Conservation (phyloP, 2,888 invertebrate species). For the Schizaphis graminum region DNA sequence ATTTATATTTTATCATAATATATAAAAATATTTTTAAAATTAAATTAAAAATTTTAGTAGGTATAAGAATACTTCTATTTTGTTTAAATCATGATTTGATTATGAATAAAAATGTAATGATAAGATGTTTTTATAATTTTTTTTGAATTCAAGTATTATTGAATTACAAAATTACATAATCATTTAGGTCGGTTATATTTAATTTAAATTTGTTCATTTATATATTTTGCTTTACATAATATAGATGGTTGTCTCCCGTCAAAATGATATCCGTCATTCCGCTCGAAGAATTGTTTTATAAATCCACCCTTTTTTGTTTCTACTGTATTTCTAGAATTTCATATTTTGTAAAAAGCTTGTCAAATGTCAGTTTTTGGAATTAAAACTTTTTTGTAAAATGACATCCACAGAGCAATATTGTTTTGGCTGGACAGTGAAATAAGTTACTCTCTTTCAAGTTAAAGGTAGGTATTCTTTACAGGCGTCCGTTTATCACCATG, state of each 20-base stretch:
- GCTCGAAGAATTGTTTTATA: conserved; percentile 36
- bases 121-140: neutral
- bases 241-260: neutral
- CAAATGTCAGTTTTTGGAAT: conserved; percentile 22
- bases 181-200: neutral
- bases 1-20: no score
- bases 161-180: conserved; percentile 2
- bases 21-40: neutral
- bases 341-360: conserved; percentile 41
- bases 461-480: conserved; percentile 20
- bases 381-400: conserved; percentile 52
- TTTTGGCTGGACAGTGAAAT: conserved; percentile 23
- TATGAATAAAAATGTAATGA: neutral
- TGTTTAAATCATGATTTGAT: neutral
- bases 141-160: neutral
- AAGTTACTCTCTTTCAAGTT: conserved; percentile 12
- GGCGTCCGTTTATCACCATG: neutral
- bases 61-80: neutral
- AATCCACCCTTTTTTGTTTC: conserved; percentile 45
- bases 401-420: conserved; percentile 29
- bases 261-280: conserved; percentile 55
- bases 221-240: neutral
- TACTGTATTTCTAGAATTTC: conserved; percentile 9
- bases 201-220: conserved; percentile 26
- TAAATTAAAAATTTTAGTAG: neutral